Conservation (phyloP, 2,888 invertebrate genomes). For the Cataglyphis albicans region DNA sequence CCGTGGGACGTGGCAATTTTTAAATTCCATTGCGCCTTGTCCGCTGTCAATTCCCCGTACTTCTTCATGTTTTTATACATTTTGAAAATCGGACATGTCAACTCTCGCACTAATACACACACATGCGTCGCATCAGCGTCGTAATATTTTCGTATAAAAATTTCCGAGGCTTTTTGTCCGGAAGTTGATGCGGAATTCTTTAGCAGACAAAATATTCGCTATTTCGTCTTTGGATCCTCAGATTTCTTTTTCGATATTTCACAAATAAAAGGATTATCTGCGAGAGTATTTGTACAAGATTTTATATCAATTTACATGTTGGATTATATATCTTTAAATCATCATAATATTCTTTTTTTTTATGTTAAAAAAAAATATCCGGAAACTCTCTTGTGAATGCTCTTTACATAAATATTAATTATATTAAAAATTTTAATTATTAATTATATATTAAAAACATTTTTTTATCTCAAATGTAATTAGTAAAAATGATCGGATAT, state of each 20-base stretch:
- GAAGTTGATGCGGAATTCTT: background rate
- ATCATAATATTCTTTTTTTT: background rate
- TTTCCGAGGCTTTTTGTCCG: background rate
- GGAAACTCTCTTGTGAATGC: background rate
- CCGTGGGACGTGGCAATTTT: slow-evolving; percentile 8
- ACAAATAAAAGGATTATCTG: background rate
- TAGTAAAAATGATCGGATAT: background rate
- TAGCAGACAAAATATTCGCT: background rate
- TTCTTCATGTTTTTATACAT: slow-evolving; percentile 26
- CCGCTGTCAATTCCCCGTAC: background rate
- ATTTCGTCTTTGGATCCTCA: background rate
- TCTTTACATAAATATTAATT: background rate
- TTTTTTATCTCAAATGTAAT: background rate
- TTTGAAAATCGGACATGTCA: slow-evolving; percentile 2
- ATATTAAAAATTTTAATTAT: background rate
- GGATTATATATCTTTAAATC: background rate
- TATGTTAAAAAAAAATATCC: background rate
- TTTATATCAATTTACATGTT: background rate
- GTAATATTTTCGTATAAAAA: slow-evolving; percentile 1
- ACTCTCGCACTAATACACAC: background rate
- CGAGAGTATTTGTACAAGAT: background rate
- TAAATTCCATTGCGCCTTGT: slow-evolving; percentile 35
- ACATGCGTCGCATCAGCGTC: background rate
- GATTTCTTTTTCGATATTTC: background rate
- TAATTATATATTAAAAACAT: background rate